Evolutionary conservation across 1,140 invertebrate genomes (phyloP).

Genomic region (Sinonovacula constricta): DNA sequence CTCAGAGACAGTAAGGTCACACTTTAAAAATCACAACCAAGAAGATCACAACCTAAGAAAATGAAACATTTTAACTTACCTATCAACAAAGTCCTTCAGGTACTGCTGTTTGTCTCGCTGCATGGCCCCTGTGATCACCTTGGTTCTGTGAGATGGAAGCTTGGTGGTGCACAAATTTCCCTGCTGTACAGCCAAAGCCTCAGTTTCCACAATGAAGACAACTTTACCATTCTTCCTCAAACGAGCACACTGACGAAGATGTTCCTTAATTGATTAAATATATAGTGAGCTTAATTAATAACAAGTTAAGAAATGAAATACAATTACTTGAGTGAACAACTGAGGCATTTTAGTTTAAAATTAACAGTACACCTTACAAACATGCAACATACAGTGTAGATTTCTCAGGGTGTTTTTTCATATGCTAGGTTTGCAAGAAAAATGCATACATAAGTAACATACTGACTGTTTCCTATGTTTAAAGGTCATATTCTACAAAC

Average conservation of each 20-base stretch:
- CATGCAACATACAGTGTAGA: too few relatives aligned
- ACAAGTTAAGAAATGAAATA: too few relatives aligned
- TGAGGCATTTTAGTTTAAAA: too few relatives aligned
- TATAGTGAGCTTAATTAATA: too few relatives aligned
- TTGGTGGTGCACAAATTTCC: slow-evolving; percentile 59
- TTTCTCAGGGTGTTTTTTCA: too few relatives aligned
- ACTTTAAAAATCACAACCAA: background rate
- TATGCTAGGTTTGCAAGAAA: too few relatives aligned
- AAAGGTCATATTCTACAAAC: too few relatives aligned
- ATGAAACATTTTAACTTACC: slow-evolving; percentile 49
- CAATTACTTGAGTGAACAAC: too few relatives aligned
- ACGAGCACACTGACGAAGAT: slow-evolving; percentile 49
- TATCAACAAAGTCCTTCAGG: slow-evolving; percentile 40
- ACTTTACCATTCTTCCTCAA: slow-evolving; percentile 60
- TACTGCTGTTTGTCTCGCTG: slow-evolving; percentile 48
- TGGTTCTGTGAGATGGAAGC: slow-evolving; percentile 50
- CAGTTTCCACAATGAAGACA: slow-evolving; percentile 72
- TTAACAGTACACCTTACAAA: too few relatives aligned
- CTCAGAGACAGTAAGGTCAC: background rate
- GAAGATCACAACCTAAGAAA: slow-evolving; percentile 2
- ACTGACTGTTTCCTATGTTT: too few relatives aligned
- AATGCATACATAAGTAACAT: too few relatives aligned
- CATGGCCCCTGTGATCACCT: slow-evolving; percentile 54
- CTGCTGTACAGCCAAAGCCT: slow-evolving; percentile 74
- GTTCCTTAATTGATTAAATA: slow-evolving; percentile 64